These are phyloP conservation scores for Andrena camellia DNA, from an alignment of 2,888 invertebrate species.

Conservation along the genomic window DNA sequence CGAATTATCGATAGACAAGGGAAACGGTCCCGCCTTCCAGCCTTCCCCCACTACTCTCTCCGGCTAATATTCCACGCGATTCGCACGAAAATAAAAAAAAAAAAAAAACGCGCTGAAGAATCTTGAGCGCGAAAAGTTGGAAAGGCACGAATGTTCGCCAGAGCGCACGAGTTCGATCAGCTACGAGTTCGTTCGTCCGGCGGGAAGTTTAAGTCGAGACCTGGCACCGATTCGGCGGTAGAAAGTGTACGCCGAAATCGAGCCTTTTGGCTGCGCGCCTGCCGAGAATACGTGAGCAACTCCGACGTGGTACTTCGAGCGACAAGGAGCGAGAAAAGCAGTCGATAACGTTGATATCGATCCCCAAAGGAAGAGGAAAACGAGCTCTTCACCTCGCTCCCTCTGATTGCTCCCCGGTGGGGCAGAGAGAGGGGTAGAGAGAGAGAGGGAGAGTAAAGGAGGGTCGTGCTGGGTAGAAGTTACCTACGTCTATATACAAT, in stretches of 20 bases:
- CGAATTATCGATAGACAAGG: conserved; percentile 25
- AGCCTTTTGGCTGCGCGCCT: conserved; percentile 74
- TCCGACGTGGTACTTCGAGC: conserved; percentile 54
- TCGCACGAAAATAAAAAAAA: background rate
- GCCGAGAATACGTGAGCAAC: conserved; percentile 57
- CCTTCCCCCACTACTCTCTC: background rate
- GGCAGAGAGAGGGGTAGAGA: conserved; percentile 9
- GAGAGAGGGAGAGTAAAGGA: conserved; percentile 18
- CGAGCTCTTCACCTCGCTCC: conserved; percentile 62
- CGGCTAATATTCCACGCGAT: no score
- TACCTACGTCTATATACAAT: conserved; percentile 2
- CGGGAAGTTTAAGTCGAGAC: conserved; percentile 22
- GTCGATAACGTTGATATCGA: conserved; percentile 81
- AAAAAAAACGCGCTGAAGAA: no score
- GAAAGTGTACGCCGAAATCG: conserved; percentile 60
- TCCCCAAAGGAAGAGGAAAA: conserved; percentile 74
- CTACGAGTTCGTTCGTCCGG: background rate
- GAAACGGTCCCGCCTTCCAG: background rate
- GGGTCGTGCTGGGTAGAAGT: conserved; percentile 36
- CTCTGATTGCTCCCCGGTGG: conserved; percentile 51
- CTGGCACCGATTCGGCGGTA: conserved; percentile 59
- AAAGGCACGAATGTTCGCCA: background rate
- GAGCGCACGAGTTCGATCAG: background rate
- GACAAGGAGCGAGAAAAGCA: conserved; percentile 70
- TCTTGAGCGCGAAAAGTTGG: background rate